Base-by-base conservation (phyloP, 2,888 invertebrate species). In the Amiota mariae region DNA sequence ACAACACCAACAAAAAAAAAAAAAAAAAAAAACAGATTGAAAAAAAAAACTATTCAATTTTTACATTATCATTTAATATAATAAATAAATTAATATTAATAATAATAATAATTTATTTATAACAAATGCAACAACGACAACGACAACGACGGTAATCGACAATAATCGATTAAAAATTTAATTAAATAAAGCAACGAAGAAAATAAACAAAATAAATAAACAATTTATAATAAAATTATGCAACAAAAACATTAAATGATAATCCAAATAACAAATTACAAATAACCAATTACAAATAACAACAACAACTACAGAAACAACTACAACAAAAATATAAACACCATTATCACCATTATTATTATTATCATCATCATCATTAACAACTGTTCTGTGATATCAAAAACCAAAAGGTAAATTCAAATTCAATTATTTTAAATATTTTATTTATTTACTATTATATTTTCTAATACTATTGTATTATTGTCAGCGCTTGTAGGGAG, bases 301-400 rank as follows among this genome's bases (percentile, higher is more conserved):
- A 59, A 20, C 20, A 20, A 18, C 24, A 59, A 13, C 6, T 46
- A 54, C 56, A 61, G 49, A 51, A 77, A 72, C 54, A 75, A 73
- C 75, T 59, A 71, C 72, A 74, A 73, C 66, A 75, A 49, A 12
- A 48, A 56, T 63, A 74, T 75, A 73, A 71, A 75, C 67, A 78
- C 73, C 73, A 78, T 59, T 8, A 73, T 71, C 72, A 79, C 72
- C 74, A 71, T 74, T 64, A 71, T 70, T 70, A 64, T 74, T 71
- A 59, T 54, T 57, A 48, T 68, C 72, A 70, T 36, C 36, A 72
- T 73, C 12, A 74, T 76, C 72, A 77, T 51, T 76, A 72, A 75
- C 75, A 79, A 82, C 79, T 84, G 83, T 84, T 84, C 83, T 84
- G 83, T 84, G 86, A 84, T 86, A 84, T 85, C 84, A 75, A 85